Evolutionary conservation across 2,797 vertebrate species (phyloP).

Genomic region (Cichlasoma orientale): DNA sequence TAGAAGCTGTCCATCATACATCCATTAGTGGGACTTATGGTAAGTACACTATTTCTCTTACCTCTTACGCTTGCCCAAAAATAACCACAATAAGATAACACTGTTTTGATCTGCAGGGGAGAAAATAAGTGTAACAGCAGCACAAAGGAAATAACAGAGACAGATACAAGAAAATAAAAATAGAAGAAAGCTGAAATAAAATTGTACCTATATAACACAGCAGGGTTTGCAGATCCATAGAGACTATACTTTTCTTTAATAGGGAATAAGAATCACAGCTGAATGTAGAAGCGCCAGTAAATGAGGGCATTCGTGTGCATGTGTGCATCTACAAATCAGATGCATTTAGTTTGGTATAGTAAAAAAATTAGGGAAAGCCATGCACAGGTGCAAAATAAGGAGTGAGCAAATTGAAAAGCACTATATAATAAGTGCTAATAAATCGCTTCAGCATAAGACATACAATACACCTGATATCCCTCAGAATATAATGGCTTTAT

Average conservation of each 20-base stretch:
- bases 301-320: neutral
- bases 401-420: neutral
- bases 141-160: constrained; percentile 7
- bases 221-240: neutral
- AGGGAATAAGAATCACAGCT: neutral
- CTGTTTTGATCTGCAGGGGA: neutral
- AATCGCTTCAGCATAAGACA: too few species aligned
- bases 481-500: neutral
- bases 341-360: neutral
- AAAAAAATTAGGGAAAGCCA: neutral
- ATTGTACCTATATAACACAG: neutral
- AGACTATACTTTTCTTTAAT: neutral
- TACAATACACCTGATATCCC: neutral
- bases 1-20: neutral
- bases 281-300: constrained; percentile 11
- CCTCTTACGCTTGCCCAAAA: constrained; percentile 7
- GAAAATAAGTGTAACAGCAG: constrained; percentile 3
- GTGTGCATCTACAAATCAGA: neutral
- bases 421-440: neutral
- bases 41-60: neutral
- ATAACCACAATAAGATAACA: constrained; percentile 5
- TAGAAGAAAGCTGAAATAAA: neutral
- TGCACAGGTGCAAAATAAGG: neutral
- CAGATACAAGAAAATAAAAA: neutral
- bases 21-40: constrained; percentile 4